Evolutionary conservation across 2,888 invertebrate species (phyloP).

Genomic region (Athalia cordata): DNA sequence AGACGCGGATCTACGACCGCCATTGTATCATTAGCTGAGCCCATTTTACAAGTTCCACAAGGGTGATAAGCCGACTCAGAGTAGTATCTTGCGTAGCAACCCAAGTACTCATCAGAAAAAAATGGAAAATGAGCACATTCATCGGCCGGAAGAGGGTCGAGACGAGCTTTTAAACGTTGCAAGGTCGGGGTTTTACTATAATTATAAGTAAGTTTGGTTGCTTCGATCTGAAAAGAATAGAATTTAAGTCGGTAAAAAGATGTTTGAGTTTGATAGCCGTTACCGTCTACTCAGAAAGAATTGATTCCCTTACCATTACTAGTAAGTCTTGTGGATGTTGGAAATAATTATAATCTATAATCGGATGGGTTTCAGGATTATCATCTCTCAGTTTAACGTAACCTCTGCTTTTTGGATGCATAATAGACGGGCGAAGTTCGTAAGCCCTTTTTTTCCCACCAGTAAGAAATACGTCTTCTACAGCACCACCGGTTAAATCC

Average conservation of each 20-base stretch:
- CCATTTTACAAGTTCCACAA: constrained; percentile 89
- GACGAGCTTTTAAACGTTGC: constrained; percentile 77
- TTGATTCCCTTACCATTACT: constrained; percentile 75
- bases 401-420: constrained; percentile 85
- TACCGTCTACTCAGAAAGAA: no score
- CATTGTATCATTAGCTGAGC: constrained; percentile 76
- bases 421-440: constrained; percentile 80
- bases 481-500: constrained; percentile 82
- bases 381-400: constrained; percentile 80
- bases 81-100: constrained; percentile 84
- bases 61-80: constrained; percentile 89
- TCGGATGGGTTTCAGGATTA: constrained; percentile 83
- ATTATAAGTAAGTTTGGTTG: constrained; percentile 81
- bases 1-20: constrained; percentile 85
- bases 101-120: constrained; percentile 85
- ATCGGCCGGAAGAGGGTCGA: constrained; percentile 81
- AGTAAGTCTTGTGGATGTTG: constrained; percentile 82
- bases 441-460: constrained; percentile 82
- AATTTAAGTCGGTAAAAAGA: background rate
- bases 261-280: no score
- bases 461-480: constrained; percentile 82
- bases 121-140: constrained; percentile 80
- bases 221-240: constrained; percentile 78
- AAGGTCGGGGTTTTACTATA: constrained; percentile 80
- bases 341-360: constrained; percentile 92